Percentiles rank a stretch among this genome's conserved stretches.
These are phyloP conservation scores for Phalacrocorax brasilianus DNA, from an alignment of 2,113 vertebrate species.

Conservation along the genomic window DNA sequence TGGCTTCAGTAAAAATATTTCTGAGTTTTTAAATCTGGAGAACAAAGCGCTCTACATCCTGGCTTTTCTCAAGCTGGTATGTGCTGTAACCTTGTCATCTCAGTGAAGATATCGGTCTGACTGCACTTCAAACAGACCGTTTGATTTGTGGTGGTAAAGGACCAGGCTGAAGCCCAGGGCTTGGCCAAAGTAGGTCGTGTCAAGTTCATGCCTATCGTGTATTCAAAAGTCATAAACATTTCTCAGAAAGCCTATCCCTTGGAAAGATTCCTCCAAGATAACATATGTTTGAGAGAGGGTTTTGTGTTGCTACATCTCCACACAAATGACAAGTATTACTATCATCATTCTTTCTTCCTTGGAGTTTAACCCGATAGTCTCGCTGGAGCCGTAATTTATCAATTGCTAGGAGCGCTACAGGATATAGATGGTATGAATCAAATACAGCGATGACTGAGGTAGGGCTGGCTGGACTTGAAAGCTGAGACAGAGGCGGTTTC, in stretches of 20 bases:
- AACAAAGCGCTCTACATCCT: neutral
- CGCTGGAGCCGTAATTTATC: conserved; percentile 20
- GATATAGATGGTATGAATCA: conserved; percentile 37
- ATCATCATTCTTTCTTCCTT: conserved; percentile 47
- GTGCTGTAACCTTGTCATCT: neutral
- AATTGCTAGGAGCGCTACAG: neutral
- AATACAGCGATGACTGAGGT: neutral
- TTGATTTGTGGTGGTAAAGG: conserved; percentile 20
- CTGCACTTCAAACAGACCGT: neutral
- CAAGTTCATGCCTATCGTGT: conserved; percentile 17
- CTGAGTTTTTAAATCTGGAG: neutral
- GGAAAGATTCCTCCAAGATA: conserved; percentile 29
- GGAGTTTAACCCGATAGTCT: conserved; percentile 40
- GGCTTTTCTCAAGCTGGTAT: neutral
- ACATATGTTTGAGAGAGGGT: neutral
- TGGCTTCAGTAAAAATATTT: neutral
- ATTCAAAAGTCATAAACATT: conserved; percentile 28
- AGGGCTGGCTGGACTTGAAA: conserved; percentile 33
- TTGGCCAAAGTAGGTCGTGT: conserved; percentile 7
- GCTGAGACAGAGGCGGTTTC: conserved; percentile 1
- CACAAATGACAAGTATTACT: conserved; percentile 40
- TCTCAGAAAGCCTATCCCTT: conserved; percentile 29
- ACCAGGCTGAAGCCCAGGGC: neutral
- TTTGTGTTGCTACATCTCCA: conserved; percentile 3
- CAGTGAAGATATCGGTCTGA: neutral